These are phyloP conservation scores for Leucania comma DNA, from an alignment of 2,888 invertebrate species.

Conservation along the genomic window DNA sequence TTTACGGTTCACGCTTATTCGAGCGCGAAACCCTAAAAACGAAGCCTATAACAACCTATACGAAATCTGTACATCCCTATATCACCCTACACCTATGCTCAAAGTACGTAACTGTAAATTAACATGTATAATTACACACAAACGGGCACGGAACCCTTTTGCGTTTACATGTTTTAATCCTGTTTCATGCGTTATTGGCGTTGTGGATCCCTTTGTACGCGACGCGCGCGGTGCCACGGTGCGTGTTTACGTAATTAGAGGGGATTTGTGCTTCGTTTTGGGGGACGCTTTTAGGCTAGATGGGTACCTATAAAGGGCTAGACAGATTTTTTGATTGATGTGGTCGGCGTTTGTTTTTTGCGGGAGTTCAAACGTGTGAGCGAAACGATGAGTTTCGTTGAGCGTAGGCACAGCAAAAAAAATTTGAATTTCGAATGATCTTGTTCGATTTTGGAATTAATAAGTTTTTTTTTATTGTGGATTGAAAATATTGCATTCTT, in stretches of 20 bases:
- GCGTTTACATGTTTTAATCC: conserved; percentile 89
- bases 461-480: too few relatives aligned
- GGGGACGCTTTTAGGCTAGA: conserved; percentile 27
- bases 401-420: too few relatives aligned
- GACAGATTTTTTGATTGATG: not conserved
- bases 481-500: too few relatives aligned
- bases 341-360: conserved; percentile 8
- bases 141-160: conserved; percentile 82
- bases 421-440: too few relatives aligned
- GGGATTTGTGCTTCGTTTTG: conserved; percentile 44
- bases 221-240: conserved; percentile 71
- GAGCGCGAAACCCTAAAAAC: conserved; percentile 56
- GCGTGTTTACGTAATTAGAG: conserved; percentile 67
- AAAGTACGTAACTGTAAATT: conserved; percentile 75
- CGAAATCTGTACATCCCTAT: conserved; percentile 1
- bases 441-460: too few relatives aligned
- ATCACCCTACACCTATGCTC: conserved; percentile 41
- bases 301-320: conserved; percentile 12
- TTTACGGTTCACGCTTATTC: conserved; percentile 45
- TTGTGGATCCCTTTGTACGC: conserved; percentile 82
- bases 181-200: conserved; percentile 90
- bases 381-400: not conserved
- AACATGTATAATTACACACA: conserved; percentile 87
- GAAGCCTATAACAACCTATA: conserved; percentile 5
- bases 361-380: not conserved